These are phyloP conservation scores for Sarcophaga caerulescens DNA, from an alignment of 2,888 invertebrate genomes.

Conservation along the genomic window DNA sequence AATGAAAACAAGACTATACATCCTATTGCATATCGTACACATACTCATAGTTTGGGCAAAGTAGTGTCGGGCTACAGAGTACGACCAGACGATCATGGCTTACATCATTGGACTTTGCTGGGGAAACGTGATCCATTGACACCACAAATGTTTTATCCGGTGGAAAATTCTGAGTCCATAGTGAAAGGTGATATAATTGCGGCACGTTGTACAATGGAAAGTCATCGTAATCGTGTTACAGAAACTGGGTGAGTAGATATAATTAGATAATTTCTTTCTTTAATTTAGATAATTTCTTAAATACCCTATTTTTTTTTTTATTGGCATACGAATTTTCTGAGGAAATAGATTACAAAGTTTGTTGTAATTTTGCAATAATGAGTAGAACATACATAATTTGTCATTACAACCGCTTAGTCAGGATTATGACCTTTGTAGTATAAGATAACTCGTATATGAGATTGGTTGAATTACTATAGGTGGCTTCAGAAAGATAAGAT, in stretches of 20 bases:
- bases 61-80: constrained; percentile 93
- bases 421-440: too few species aligned
- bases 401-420: too few species aligned
- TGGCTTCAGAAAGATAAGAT: too few species aligned
- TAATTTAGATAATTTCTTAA: too few species aligned
- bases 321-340: background rate
- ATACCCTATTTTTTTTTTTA: too few species aligned
- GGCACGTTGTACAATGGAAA: constrained; percentile 96
- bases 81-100: constrained; percentile 82
- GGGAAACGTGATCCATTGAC: constrained; percentile 93
- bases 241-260: constrained; percentile 88
- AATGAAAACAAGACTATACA: constrained; percentile 91
- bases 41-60: constrained; percentile 94
- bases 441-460: too few species aligned
- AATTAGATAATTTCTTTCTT: too few species aligned
- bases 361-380: too few species aligned
- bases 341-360: background rate
- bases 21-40: constrained; percentile 97
- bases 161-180: constrained; percentile 85
- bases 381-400: too few species aligned
- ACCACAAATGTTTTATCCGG: constrained; percentile 97
- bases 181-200: constrained; percentile 89
- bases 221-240: constrained; percentile 85
- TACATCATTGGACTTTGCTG: constrained; percentile 89
- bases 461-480: too few species aligned